Base-by-base conservation (phyloP, 2,888 invertebrate species). In the Flabesymbios commensalis region DNA sequence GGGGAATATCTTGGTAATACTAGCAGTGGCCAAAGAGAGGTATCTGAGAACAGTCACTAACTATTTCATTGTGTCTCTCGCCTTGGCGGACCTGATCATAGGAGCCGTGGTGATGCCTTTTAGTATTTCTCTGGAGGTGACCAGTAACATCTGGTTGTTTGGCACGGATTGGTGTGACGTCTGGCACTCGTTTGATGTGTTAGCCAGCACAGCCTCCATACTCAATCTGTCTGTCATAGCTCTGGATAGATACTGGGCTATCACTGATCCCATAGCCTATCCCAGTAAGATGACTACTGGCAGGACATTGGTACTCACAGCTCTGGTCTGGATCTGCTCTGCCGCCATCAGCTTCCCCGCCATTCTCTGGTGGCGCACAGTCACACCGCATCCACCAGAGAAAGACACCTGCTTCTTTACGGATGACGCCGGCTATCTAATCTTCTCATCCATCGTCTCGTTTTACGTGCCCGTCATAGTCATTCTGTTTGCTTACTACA, bases 101-200 rank as follows among this genome's bases (percentile, higher is more conserved):
- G 98, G 98, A 0, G 85, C 95, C 53, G 92, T 97, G 3, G 98
- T 98, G 52, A 98, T 99, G 98, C 98, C 98, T 0, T 94, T 98
- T 83, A 74, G 74, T 60, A 78, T 79, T 43, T 74, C 74, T 55
- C 64, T 75, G 57, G 78, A 81, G 67, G 65, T 80, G 54, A 75
- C 76, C 14, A 72, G 73, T 59, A 69, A 75, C 31, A 60, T 74
- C 5, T 97, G 97, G 96, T 89, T 93, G 72, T 97, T 95, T 80
- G 96, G 97, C 3, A 89, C 90, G 2, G 91, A 93, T 75, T 95
- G 94, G 93, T 99, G 98, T 82, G 98, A 99, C 79, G 89, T 96
- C 26, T 99, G 98, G 96, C 88, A 96, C 57, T 96, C 96, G 0
- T 83, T 98, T 67, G 98, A 99, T 80, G 98, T 99, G 1, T 87